Conservation (phyloP, 1,140 invertebrate species). For the Aricia agestis region DNA sequence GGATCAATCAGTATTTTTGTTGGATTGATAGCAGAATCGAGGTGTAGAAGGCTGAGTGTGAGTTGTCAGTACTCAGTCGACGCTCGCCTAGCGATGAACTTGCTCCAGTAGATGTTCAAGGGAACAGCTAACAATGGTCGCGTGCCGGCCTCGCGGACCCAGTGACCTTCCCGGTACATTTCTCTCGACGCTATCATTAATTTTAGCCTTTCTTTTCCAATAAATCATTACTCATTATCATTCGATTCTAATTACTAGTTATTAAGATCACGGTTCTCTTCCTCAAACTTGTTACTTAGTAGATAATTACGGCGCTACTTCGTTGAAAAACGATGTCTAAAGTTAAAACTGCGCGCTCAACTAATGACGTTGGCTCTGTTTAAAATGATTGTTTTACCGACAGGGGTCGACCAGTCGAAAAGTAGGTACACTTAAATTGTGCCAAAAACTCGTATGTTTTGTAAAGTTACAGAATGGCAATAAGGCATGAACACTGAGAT, state of each 20-base stretch:
- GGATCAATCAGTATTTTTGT: no score
- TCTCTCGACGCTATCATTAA: not conserved
- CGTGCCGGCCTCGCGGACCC: not conserved
- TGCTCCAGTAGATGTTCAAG: constrained; percentile 2
- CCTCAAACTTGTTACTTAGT: not conserved
- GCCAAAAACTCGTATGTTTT: no score
- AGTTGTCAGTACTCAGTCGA: no score
- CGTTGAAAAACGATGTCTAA: no score
- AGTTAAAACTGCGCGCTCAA: no score
- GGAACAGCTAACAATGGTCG: not conserved
- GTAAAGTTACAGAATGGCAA: no score
- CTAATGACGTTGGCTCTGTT: no score
- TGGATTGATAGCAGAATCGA: no score
- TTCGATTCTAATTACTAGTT: not conserved
- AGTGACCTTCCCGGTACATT: not conserved
- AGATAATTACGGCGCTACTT: not conserved
- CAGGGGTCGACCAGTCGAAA: no score
- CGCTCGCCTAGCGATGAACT: not conserved
- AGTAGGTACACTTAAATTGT: no score
- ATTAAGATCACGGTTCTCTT: not conserved
- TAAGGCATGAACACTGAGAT: no score
- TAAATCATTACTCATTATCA: not conserved
- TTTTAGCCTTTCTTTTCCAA: constrained; percentile 8
- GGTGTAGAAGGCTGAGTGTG: not conserved
- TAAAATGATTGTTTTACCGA: no score